Conservation (phyloP, 2,888 invertebrate genomes). For the Perithous albicinctus region DNA sequence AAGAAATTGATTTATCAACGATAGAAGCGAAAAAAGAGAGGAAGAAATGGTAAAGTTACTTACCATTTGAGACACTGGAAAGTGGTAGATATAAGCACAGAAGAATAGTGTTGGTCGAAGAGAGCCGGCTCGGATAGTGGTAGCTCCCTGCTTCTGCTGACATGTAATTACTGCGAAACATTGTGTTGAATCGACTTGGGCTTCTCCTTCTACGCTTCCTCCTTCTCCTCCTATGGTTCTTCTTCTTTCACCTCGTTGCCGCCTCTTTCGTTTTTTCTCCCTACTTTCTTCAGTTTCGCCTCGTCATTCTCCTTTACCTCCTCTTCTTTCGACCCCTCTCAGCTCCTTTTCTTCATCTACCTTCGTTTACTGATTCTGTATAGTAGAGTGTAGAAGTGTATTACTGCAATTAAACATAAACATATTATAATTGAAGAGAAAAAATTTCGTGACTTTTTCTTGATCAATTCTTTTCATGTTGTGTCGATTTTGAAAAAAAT, state of each 20-base stretch:
- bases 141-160: constrained; percentile 73
- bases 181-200: constrained; percentile 66
- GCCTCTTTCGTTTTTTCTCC: constrained; percentile 34
- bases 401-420: neutral
- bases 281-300: neutral
- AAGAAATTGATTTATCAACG: neutral
- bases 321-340: neutral
- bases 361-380: neutral
- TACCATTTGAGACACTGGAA: constrained; percentile 67
- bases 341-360: neutral
- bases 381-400: neutral
- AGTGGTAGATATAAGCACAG: constrained; percentile 22
- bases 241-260: constrained; percentile 54
- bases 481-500: too few relatives aligned
- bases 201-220: constrained; percentile 60
- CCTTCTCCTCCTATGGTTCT: constrained; percentile 50
- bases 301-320: neutral
- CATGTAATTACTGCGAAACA: constrained; percentile 75
- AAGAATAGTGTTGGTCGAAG: constrained; percentile 42
- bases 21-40: neutral
- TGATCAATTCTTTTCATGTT: too few relatives aligned
- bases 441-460: too few relatives aligned
- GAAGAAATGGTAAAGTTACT: constrained; percentile 54
- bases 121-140: constrained; percentile 42
- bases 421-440: too few relatives aligned